Base-by-base conservation (phyloP, 2,797 vertebrate genomes). In the Gadopsis bispinosus region DNA sequence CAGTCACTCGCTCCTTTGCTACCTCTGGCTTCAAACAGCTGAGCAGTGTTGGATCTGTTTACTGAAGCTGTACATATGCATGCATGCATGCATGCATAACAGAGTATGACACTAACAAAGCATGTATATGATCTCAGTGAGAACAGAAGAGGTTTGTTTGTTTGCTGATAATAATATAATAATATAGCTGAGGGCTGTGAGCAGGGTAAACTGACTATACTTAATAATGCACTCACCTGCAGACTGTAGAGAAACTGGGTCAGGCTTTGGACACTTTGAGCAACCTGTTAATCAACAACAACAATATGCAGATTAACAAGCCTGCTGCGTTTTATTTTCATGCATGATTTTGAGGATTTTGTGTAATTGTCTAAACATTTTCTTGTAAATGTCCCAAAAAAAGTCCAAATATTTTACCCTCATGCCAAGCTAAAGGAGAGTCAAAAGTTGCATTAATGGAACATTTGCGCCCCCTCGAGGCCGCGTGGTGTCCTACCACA, bases 231-330 rank as follows among this genome's bases (percentile, higher is more conserved):
- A 79, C 79, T 97, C 90, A 99, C 98, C 98, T 98, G 97, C 67
- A 98, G 92, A 92, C 98, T 99, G 89, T 98, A 99, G 56, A 99
- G 94, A 70, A 99, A 91, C 73, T 96, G 96, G 4, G 97, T 98
- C 94, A 99, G 92, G 66, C 96, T 98, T 89, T 98, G 98, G 76
- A 99, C 95, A 55, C 96, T 95, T 86, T 97, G 96, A 89, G 96
- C 91, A 77, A 98, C 93, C 98, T 99, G 95, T 82, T 84, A 92
- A 84, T 12, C 73, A 4, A 84, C 29, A 87, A 45, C 73, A 75
- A 67, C 5, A 20, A 45, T 31, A 78, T 10, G 8, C 41, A 74
- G 26, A 47, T 77, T 14, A 75, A 56, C 7, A 20, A 35, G 11
- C 2, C 3, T n/a, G 13, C 9, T 31, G 11, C 41, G 45, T 22